Evolutionary conservation across 2,888 invertebrate species (phyloP), one percentile per base, ranked within the genome.

Genomic region (Tridacna crocea): DNA sequence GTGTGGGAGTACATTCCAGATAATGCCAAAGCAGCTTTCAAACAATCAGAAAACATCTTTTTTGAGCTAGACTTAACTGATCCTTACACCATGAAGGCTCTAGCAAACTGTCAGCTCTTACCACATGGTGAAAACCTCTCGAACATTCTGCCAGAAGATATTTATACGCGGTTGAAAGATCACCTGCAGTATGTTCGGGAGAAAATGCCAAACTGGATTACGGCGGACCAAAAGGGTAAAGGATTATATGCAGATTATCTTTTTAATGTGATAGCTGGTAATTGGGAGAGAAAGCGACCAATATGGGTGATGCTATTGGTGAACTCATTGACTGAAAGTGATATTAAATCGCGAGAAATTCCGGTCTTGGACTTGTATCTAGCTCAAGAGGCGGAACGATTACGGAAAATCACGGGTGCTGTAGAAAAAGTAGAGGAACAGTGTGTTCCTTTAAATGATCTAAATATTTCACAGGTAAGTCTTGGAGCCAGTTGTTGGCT

Each of bases 301-400:
- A 94, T 95, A 55, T 96, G 96, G 95, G 94, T 95, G 74, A 95
- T 96, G 94, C 91, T 96, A 80, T 94, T 95, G 94, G 93, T 96
- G 66, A 95, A 95, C 90, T 95, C 95, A 27, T 90, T 96, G 88
- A 95, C 95, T 22, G 95, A 95, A 88, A 92, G 93, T 83, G 94
- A 95, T 88, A 92, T 95, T 55, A 92, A 93, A 85, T 93, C 94
- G 73, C 90, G 94, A 72, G 94, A 95, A 66, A 93, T 95, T 75
- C 95, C 95, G 11, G 95, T 96, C 66, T 91, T 96, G 79, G 96
- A 96, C 90, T 91, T 95, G 26, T 95, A 95, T 91, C 91, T 96
- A 80, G 95, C 96, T 0, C 95, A 95, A 87, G 93, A 95, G 88
- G 95, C 95, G 0, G 94, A 94, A 76, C 84, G 94, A 68, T 87